phyloP scores from a whole-genome alignment of 2,888 invertebrate species.

The Fabriciana adippe region DNA sequence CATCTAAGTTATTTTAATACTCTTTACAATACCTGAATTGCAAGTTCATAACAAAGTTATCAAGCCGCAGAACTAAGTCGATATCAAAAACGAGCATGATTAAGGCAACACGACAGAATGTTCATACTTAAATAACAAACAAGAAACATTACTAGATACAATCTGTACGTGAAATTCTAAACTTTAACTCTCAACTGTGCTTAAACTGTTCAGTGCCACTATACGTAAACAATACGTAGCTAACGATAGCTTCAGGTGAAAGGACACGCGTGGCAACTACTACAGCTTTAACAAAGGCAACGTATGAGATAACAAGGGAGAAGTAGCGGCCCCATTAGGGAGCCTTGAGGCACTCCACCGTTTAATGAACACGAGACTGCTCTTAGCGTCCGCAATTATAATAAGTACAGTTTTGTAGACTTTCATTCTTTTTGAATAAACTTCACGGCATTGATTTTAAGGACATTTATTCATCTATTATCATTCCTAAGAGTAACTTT shows the following conservation, averaged over 20 bases:
- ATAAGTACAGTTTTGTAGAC: constrained; percentile 32
- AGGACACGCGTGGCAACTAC: constrained; percentile 48
- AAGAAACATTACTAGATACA: constrained; percentile 49
- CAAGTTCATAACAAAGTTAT: not conserved
- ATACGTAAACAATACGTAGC: constrained; percentile 67
- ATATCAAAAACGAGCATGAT: constrained; percentile 29
- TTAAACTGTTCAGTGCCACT: constrained; percentile 66
- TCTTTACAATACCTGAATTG: too few species aligned
- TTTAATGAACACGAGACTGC: constrained; percentile 52
- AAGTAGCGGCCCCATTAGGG: constrained; percentile 69
- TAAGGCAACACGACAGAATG: constrained; percentile 36
- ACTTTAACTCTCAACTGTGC: constrained; percentile 55
- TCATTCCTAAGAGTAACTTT: too few species aligned
- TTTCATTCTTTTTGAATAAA: constrained; percentile 6
- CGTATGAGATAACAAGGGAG: constrained; percentile 71
- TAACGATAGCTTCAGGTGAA: constrained; percentile 64
- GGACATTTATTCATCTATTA: not conserved
- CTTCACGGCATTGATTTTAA: constrained; percentile 1
- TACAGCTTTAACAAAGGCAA: constrained; percentile 59
- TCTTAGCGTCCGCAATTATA: constrained; percentile 43
- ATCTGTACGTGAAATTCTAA: constrained; percentile 52
- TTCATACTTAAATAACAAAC: constrained; percentile 41
- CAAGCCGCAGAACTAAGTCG: constrained; percentile 11
- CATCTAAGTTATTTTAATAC: too few species aligned
- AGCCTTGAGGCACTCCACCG: constrained; percentile 60